These are phyloP conservation scores for Monomorium pharaonis DNA, from an alignment of 1,140 invertebrate genomes.

Conservation along the genomic window DNA sequence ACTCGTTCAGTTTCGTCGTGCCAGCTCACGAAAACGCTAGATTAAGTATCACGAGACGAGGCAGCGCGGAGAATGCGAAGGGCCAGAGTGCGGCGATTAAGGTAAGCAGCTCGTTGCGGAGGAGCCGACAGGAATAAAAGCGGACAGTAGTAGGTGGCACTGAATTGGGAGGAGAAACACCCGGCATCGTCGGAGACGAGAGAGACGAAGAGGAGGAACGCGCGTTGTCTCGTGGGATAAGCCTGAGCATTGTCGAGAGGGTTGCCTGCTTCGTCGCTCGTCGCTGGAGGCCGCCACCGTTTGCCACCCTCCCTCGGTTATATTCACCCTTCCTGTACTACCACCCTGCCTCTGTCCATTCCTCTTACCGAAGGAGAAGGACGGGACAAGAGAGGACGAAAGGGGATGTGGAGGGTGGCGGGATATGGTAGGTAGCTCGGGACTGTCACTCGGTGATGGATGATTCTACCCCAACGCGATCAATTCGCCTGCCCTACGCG, in stretches of 20 bases:
- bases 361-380: conserved; percentile 71
- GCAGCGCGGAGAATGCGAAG: conserved; percentile 5
- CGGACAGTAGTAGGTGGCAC: not conserved
- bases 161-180: not conserved
- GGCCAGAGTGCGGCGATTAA: conserved; percentile 31
- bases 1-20: not conserved
- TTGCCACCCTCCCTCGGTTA: conserved; percentile 63
- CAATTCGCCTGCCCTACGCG: conserved; percentile 81
- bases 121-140: conserved; percentile 39
- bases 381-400: conserved; percentile 65
- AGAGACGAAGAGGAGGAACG: conserved; percentile 49
- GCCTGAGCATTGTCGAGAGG: conserved; percentile 78
- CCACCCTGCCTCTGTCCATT: conserved; percentile 69
- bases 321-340: conserved; percentile 55
- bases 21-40: not conserved
- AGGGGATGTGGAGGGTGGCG: conserved; percentile 55
- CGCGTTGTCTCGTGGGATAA: conserved; percentile 76
- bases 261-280: conserved; percentile 80
- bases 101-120: conserved; percentile 30
- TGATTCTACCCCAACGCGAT: conserved; percentile 83
- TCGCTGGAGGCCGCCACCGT: conserved; percentile 75
- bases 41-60: conserved; percentile 30
- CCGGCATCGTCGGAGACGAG: not conserved
- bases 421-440: conserved; percentile 74
- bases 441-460: conserved; percentile 84